phyloP scores from a whole-genome alignment of 1,140 invertebrate species.

The Anastrepha ludens region DNA sequence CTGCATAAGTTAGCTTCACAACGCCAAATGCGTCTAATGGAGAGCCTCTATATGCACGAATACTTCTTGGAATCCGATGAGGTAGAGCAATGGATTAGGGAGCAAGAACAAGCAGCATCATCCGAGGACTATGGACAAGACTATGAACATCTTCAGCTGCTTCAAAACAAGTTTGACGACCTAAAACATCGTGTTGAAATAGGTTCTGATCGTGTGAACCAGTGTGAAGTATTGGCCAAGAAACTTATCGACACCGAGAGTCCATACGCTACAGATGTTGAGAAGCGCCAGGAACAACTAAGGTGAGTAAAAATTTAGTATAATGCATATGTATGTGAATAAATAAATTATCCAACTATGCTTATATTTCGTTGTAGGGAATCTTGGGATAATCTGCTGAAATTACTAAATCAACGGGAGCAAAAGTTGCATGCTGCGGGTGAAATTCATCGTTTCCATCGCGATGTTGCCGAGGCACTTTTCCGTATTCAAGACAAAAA shows the following conservation, averaged over 20 bases:
- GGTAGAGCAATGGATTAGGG: constrained; percentile 95
- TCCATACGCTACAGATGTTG: constrained; percentile 91
- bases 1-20: constrained; percentile 87
- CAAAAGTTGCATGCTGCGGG: constrained; percentile 92
- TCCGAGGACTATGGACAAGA: constrained; percentile 98
- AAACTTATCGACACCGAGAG: constrained; percentile 92
- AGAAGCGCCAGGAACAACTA: constrained; percentile 89
- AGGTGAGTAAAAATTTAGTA: constrained; percentile 79
- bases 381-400: constrained; percentile 91
- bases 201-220: constrained; percentile 93
- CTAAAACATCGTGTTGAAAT: constrained; percentile 93
- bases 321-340: background rate
- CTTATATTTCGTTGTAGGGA: constrained; percentile 58
- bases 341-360: background rate
- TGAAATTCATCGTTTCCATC: constrained; percentile 97
- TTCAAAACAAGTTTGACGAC: constrained; percentile 96
- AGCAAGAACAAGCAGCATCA: constrained; percentile 91
- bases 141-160: constrained; percentile 94
- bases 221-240: constrained; percentile 93
- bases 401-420: constrained; percentile 89
- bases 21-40: constrained; percentile 89
- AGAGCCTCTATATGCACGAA: constrained; percentile 93
- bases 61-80: constrained; percentile 94
- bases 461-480: constrained; percentile 94
- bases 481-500: constrained; percentile 93